Conservation (phyloP, 2,888 invertebrate species). For the Clunio marinus region DNA sequence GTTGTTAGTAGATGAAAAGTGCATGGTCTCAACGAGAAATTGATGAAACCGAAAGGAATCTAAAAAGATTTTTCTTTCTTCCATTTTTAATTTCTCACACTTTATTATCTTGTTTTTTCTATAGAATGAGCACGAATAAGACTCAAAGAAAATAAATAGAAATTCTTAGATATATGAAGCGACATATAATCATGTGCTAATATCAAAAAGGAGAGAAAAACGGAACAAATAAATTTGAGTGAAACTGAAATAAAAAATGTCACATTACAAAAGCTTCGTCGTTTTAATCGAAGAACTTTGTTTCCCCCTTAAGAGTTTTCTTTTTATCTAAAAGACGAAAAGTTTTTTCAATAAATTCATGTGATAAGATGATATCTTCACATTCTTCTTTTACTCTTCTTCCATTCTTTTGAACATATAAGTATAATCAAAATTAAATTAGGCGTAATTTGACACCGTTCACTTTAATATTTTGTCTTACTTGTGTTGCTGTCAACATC, state of each 20-base stretch:
- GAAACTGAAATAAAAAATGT: too few species aligned
- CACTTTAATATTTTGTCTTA: slow-evolving; percentile 29
- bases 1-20: slow-evolving; percentile 12
- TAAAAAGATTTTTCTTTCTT: not conserved
- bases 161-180: not conserved
- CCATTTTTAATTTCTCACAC: not conserved
- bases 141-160: not conserved
- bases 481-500: too few species aligned
- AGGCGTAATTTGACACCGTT: slow-evolving; percentile 37
- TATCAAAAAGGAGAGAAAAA: not conserved
- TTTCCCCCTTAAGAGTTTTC: slow-evolving; percentile 1
- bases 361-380: not conserved
- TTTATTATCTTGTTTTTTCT: not conserved
- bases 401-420: not conserved
- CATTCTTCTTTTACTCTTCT: not conserved
- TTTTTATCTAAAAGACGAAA: not conserved
- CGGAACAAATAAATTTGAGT: not conserved
- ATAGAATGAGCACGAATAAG: not conserved
- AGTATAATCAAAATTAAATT: slow-evolving; percentile 38
- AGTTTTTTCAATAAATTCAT: slow-evolving; percentile 1
- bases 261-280: too few species aligned
- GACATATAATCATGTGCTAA: not conserved
- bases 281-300: not conserved
- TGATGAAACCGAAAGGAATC: not conserved
- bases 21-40: not conserved